Evolutionary conservation across 2,888 invertebrate genomes (phyloP).

Genomic region (Ornithoptera alexandrae): DNA sequence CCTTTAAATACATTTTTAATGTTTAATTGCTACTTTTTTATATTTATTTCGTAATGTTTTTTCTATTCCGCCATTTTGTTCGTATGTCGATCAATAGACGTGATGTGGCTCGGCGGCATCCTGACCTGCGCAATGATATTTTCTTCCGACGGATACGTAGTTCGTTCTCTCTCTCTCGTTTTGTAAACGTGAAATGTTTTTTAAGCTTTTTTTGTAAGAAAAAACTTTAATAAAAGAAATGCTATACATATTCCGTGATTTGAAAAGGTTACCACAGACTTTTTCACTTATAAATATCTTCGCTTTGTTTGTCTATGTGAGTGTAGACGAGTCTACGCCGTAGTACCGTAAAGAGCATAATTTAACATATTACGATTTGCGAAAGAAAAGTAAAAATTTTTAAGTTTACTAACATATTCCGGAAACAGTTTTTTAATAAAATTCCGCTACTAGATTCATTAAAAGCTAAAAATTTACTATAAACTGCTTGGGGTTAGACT

Average conservation of each 20-base stretch:
- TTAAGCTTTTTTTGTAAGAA: neutral
- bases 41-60: neutral
- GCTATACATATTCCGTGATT: neutral
- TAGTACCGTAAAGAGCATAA: neutral
- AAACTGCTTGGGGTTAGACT: too few relatives aligned
- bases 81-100: neutral
- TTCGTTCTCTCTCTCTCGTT: neutral
- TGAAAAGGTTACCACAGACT: too few relatives aligned
- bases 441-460: neutral
- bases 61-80: neutral
- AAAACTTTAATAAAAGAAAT: neutral
- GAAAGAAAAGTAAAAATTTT: neutral
- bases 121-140: constrained; percentile 2
- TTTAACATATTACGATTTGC: neutral
- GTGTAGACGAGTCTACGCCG: neutral
- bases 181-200: neutral
- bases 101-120: neutral
- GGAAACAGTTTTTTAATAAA: neutral
- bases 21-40: too few relatives aligned
- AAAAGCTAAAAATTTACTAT: too few relatives aligned
- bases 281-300: neutral
- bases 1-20: too few relatives aligned
- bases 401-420: neutral
- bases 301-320: neutral
- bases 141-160: neutral